Conservation (phyloP, 2,797 vertebrate genomes). For the Gallinago nigripennis region DNA sequence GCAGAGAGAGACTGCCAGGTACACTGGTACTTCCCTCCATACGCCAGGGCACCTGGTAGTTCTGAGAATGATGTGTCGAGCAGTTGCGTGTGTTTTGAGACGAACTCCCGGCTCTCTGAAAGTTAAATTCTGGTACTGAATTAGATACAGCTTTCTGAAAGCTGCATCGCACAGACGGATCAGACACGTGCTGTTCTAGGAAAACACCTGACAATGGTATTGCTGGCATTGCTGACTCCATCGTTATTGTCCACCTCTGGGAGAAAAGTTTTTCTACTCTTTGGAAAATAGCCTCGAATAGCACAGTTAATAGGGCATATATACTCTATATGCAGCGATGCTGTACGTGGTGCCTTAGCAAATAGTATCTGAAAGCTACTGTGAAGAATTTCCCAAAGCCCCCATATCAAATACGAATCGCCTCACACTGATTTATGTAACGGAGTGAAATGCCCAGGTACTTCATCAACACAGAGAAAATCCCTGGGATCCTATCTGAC, state of each 20-base stretch:
- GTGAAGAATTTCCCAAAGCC: neutral
- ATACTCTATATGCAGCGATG: neutral
- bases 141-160: neutral
- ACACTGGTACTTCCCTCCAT: neutral
- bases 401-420: neutral
- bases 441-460: neutral
- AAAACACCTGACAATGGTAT: neutral
- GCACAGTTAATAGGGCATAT: neutral
- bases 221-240: neutral
- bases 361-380: neutral
- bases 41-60: neutral
- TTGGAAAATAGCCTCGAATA: neutral
- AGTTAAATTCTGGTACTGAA: neutral
- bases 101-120: neutral
- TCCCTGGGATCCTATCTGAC: neutral
- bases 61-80: accelerated
- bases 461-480: neutral
- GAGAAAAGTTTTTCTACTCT: neutral
- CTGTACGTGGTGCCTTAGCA: neutral
- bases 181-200: neutral
- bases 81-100: neutral
- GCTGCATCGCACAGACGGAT: neutral
- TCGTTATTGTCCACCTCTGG: neutral
- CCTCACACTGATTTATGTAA: neutral
- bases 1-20: neutral